Conservation (phyloP, 92 coral and sea anemone genomes). For the Hydrozoanthus gracilis region DNA sequence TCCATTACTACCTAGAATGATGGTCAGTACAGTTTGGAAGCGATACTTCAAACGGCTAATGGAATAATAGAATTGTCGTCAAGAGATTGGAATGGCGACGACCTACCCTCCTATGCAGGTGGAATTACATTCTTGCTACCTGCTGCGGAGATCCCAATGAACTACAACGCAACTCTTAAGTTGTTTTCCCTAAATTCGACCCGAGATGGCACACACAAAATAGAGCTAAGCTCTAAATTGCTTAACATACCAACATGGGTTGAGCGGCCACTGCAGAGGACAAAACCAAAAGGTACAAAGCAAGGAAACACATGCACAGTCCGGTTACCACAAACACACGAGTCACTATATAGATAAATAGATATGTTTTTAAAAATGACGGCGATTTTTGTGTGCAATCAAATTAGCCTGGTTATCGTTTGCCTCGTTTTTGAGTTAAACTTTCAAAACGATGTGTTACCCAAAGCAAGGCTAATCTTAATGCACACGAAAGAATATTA, state of each 20-base stretch:
- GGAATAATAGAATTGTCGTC: slow-evolving; percentile 10
- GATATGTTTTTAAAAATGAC: too few relatives aligned
- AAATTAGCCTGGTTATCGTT: too few relatives aligned
- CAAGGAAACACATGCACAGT: too few relatives aligned
- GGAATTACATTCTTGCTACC: slow-evolving; percentile 16
- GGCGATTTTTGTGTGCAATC: too few relatives aligned
- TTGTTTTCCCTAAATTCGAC: neutral
- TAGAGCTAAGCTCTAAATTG: neutral
- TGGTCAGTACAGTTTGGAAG: slow-evolving; percentile 2
- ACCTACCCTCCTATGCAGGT: neutral
- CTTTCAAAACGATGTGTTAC: too few relatives aligned
- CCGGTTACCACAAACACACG: too few relatives aligned
- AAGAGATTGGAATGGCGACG: neutral
- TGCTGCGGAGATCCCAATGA: slow-evolving; percentile 14
- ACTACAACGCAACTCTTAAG: slow-evolving; percentile 1
- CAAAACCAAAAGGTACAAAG: too few relatives aligned
- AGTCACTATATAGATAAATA: too few relatives aligned
- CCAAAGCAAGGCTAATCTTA: too few relatives aligned
- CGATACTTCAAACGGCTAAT: neutral
- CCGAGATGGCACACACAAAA: neutral
- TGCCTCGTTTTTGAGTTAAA: too few relatives aligned
- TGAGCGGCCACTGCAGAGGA: too few relatives aligned
- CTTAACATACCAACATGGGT: slow-evolving; percentile 6
- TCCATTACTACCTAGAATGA: neutral
- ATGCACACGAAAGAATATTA: too few relatives aligned